These are phyloP conservation scores for Trisateles emortualis DNA, from an alignment of 2,888 invertebrate species.

Conservation along the genomic window DNA sequence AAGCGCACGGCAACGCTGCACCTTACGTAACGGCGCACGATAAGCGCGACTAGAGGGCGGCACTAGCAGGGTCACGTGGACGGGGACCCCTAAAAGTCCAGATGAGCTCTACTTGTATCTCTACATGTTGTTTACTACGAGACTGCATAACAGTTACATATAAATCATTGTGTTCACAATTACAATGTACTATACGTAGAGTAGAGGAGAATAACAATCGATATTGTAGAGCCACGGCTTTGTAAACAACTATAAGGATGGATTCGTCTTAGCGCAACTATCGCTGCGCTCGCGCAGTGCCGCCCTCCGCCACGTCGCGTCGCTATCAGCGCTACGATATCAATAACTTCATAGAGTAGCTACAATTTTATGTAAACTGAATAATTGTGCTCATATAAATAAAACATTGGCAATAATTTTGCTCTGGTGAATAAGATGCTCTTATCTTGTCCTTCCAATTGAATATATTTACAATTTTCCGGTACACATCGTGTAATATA, in stretches of 20 bases:
- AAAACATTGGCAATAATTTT: neutral
- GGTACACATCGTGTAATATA: conserved; percentile 22
- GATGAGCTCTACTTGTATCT: neutral
- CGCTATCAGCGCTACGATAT: too few species aligned
- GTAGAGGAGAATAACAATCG: conserved; percentile 3
- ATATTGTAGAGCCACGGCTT: neutral
- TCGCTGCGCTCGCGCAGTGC: too few species aligned
- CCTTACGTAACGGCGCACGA: conserved; percentile 57
- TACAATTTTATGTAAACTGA: too few species aligned
- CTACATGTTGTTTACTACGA: conserved; percentile 12
- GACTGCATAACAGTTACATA: conserved; percentile 15
- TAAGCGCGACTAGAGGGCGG: conserved; percentile 43
- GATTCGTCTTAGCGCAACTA: neutral
- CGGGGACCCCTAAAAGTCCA: conserved; percentile 4
- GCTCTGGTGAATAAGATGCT: conserved; percentile 11
- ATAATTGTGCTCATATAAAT: neutral
- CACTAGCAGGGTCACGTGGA: conserved; percentile 42
- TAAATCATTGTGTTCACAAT: conserved; percentile 12
- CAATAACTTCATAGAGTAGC: too few species aligned
- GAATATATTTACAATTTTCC: conserved; percentile 38
- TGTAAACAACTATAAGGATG: neutral
- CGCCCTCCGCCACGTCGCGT: too few species aligned
- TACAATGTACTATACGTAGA: neutral
- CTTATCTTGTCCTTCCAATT: conserved; percentile 12
- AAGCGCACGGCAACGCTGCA: conserved; percentile 50